Evolutionary conservation across 2,797 vertebrate species (phyloP).

Genomic region (Monodelphis domestica): DNA sequence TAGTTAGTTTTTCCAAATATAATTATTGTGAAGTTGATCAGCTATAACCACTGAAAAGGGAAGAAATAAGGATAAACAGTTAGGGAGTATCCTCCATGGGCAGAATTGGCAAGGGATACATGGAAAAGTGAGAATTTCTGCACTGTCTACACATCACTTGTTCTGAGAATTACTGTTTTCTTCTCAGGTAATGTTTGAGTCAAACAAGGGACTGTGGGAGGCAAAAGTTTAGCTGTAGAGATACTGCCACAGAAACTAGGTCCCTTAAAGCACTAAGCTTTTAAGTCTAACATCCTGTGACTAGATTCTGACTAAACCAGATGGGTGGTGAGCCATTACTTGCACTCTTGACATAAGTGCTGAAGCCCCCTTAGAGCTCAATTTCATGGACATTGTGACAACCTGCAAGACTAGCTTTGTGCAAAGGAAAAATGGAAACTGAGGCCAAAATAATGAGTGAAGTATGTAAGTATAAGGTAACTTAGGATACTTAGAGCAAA

Average conservation of each 20-base stretch:
- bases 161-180: not conserved
- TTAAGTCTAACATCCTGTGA: not conserved
- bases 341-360: not conserved
- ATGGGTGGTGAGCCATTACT: not conserved
- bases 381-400: not conserved
- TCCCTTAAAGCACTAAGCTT: not conserved
- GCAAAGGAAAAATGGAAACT: not conserved
- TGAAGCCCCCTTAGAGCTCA: not conserved
- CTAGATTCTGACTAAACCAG: not conserved
- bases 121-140: not conserved
- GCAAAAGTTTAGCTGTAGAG: not conserved
- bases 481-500: not conserved
- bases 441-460: not conserved
- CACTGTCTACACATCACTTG: not conserved
- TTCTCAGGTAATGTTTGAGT: not conserved
- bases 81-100: constrained; percentile 11
- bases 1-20: constrained; percentile 20
- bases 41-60: not conserved
- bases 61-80: not conserved
- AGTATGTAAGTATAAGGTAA: not conserved
- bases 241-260: not conserved
- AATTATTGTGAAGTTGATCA: constrained; percentile 26
- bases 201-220: not conserved
- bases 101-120: not conserved
- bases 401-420: not conserved